A percentile compares a stretch with the other conserved stretches of the same genome.
phyloP scores from a whole-genome alignment of 2,888 invertebrate genomes.

The Hanleya hanleyi region DNA sequence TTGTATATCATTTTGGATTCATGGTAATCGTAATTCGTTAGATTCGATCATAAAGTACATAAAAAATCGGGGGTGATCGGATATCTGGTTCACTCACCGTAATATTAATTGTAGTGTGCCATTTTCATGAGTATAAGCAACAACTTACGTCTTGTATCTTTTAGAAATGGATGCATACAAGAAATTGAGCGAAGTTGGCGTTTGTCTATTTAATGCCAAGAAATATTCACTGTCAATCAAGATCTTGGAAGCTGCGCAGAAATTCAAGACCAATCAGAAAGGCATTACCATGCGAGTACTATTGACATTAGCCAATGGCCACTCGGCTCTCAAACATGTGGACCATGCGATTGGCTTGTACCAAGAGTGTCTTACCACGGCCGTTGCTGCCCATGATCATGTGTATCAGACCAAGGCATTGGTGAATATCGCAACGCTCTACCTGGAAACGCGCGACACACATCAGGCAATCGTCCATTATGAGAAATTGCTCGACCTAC shows the following conservation, averaged over 20 bases:
- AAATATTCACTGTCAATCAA: conserved; percentile 59
- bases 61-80: no score
- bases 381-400: conserved; percentile 67
- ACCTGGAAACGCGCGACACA: conserved; percentile 60
- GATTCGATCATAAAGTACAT: no score
- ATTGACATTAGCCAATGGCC: conserved; percentile 65
- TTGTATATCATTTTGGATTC: no score
- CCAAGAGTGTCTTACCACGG: conserved; percentile 64
- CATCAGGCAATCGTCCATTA: conserved; percentile 68
- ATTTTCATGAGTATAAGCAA: no score
- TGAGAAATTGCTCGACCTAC: conserved; percentile 66
- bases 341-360: conserved; percentile 64
- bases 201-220: conserved; percentile 58
- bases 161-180: conserved; percentile 69
- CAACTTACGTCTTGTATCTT: no score
- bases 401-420: conserved; percentile 68
- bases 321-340: conserved; percentile 54
- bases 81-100: no score
- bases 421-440: conserved; percentile 69
- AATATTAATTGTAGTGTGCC: no score
- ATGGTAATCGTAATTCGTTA: no score
- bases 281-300: conserved; percentile 67
- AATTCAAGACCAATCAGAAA: conserved; percentile 68
- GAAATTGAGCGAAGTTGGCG: conserved; percentile 69
- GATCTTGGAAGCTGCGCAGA: conserved; percentile 63